Conservation (phyloP, 2,888 invertebrate genomes). For the Odontocolon sp. region DNA sequence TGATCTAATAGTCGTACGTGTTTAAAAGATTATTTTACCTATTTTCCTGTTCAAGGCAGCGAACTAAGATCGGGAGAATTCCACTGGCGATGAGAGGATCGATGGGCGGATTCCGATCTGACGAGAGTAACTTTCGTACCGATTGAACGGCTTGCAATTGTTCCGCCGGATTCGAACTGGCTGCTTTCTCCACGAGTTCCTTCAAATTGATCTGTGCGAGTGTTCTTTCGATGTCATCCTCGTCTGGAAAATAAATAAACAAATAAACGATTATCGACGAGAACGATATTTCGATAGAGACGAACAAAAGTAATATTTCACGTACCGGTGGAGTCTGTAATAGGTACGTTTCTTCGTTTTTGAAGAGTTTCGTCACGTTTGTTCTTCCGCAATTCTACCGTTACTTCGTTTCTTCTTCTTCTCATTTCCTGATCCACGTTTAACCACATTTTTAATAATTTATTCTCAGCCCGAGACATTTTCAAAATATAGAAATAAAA, state of each 20-base stretch:
- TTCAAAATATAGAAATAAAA: too few relatives aligned
- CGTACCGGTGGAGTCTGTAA: slow-evolving; percentile 90
- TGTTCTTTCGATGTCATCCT: slow-evolving; percentile 88
- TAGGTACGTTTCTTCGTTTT: slow-evolving; percentile 97
- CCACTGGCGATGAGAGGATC: slow-evolving; percentile 96
- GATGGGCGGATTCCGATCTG: slow-evolving; percentile 99
- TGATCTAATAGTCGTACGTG: too few relatives aligned
- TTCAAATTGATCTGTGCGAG: slow-evolving; percentile 89
- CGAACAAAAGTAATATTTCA: slow-evolving; percentile 51
- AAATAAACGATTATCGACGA: background rate
- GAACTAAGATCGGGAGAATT: slow-evolving; percentile 96
- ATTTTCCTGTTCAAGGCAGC: slow-evolving; percentile 92
- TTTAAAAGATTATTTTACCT: slow-evolving; percentile 80
- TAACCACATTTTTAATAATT: background rate
- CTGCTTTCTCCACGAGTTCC: slow-evolving; percentile 93
- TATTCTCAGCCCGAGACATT: too few relatives aligned
- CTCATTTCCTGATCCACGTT: slow-evolving; percentile 91
- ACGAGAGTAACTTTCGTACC: slow-evolving; percentile 96
- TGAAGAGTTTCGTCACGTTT: slow-evolving; percentile 98
- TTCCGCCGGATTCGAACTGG: slow-evolving; percentile 88
- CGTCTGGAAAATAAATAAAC: slow-evolving; percentile 82
- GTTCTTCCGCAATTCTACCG: slow-evolving; percentile 98
- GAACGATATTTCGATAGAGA: background rate
- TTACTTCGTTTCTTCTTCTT: slow-evolving; percentile 97
- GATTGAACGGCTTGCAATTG: slow-evolving; percentile 97